Evolutionary conservation across 2,113 vertebrate genomes (phyloP).

Genomic region (Gadus chalcogrammus): DNA sequence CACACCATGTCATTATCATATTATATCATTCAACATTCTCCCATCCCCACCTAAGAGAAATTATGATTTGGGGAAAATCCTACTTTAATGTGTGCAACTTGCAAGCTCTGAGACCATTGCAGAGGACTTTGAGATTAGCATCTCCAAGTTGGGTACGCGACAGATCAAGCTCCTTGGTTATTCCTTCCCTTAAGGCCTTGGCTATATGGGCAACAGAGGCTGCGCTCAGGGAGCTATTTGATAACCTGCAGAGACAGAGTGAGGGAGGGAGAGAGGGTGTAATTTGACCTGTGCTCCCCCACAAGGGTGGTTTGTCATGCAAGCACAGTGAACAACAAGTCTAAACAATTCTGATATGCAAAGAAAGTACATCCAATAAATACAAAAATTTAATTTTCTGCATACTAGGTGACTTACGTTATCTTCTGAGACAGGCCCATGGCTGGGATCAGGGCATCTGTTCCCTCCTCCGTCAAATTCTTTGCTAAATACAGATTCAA

Average conservation of each 20-base stretch:
- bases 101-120: conserved; percentile 44
- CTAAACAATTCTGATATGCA: not conserved
- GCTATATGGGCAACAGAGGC: conserved; percentile 50
- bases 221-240: conserved; percentile 27
- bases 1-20: not conserved
- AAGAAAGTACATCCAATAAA: too few relatives aligned
- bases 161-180: conserved; percentile 45
- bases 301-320: not conserved
- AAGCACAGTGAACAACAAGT: not conserved
- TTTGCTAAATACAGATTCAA: conserved; percentile 49
- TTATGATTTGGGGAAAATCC: conserved; percentile 5
- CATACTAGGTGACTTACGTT: conserved; percentile 45
- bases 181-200: conserved; percentile 53
- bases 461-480: conserved; percentile 39
- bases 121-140: conserved; percentile 46
- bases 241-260: conserved; percentile 44
- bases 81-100: conserved; percentile 55
- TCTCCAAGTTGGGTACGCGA: conserved; percentile 33
- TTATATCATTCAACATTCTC: not conserved
- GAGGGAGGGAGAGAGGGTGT: not conserved
- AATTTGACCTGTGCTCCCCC: not conserved
- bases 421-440: conserved; percentile 52
- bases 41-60: not conserved
- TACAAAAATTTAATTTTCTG: not conserved
- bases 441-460: conserved; percentile 40